Conservation (phyloP, 2,113 vertebrate genomes). For the Psephotus haematonotus region DNA sequence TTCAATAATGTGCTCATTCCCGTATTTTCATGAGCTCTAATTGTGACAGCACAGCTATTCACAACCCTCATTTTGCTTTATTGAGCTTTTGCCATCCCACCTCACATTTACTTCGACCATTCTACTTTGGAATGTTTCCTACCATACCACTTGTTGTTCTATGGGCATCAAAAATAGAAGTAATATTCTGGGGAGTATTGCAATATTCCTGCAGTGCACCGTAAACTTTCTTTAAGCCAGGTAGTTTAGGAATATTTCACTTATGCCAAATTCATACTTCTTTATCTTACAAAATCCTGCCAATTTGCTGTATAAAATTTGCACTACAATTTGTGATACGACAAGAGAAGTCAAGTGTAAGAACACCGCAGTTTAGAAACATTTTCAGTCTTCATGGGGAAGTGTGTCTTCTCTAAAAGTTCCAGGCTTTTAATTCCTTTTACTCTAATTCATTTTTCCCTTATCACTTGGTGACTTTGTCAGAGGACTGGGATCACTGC, state of each 20-base stretch:
- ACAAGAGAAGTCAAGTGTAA: background rate
- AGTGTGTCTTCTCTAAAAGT: background rate
- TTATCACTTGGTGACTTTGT: slow-evolving; percentile 12
- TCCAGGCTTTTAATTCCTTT: background rate
- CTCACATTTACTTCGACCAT: background rate
- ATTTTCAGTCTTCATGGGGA: background rate
- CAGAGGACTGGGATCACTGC: slow-evolving; percentile 26
- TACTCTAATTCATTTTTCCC: background rate
- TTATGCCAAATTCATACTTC: background rate
- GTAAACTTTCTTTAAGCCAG: background rate
- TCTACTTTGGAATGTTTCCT: background rate
- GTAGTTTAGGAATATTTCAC: background rate
- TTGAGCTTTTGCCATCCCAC: background rate
- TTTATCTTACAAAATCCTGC: background rate
- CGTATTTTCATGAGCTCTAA: background rate
- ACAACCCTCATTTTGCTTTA: background rate
- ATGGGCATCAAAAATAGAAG: background rate
- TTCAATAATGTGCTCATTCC: background rate
- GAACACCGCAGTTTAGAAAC: background rate
- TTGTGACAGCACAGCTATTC: background rate
- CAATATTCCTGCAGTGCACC: background rate
- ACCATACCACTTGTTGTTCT: background rate
- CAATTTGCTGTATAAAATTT: background rate
- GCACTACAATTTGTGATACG: accelerated
- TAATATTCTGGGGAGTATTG: background rate